phyloP scores from a whole-genome alignment of 2,888 invertebrate genomes.

The Priapulus caudatus region DNA sequence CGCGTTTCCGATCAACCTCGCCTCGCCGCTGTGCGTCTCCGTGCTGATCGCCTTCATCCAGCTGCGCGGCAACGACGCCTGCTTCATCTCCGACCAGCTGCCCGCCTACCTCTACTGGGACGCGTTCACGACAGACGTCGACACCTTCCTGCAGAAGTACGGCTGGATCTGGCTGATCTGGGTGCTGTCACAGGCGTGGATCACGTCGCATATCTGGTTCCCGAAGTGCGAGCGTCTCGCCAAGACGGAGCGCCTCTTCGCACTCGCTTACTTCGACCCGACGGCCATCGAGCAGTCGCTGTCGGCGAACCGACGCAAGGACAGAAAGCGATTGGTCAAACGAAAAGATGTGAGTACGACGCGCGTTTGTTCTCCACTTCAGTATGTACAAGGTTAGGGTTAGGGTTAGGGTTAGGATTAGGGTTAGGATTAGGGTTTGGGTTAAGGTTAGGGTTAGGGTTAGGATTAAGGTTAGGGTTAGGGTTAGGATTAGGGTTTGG shows the following conservation, averaged over 20 bases:
- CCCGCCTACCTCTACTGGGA: conserved; percentile 85
- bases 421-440: no score
- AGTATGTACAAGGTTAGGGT: no score
- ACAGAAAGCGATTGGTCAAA: not conserved
- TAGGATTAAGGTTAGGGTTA: no score
- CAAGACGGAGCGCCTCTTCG: conserved; percentile 67
- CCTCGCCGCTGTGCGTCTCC: conserved; percentile 78
- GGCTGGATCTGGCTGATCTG: conserved; percentile 45
- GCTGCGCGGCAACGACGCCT: conserved; percentile 68
- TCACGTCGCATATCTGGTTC: conserved; percentile 91
- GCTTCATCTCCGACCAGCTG: conserved; percentile 70
- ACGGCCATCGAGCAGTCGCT: not conserved
- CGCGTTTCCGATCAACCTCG: conserved; percentile 85
- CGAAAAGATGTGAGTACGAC: conserved; percentile 1
- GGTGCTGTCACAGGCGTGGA: conserved; percentile 90
- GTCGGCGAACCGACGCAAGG: not conserved
- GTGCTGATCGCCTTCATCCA: conserved; percentile 77
- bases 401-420: no score
- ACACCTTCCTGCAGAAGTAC: conserved; percentile 25
- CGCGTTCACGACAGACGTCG: conserved; percentile 64
- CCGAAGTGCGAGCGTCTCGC: conserved; percentile 95
- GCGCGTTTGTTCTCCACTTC: no score
- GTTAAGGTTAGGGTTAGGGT: no score
- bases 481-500: no score
- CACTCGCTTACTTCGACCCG: not conserved